Evolutionary conservation across 2,797 vertebrate genomes (phyloP).

Genomic region (Thunnus albacares): DNA sequence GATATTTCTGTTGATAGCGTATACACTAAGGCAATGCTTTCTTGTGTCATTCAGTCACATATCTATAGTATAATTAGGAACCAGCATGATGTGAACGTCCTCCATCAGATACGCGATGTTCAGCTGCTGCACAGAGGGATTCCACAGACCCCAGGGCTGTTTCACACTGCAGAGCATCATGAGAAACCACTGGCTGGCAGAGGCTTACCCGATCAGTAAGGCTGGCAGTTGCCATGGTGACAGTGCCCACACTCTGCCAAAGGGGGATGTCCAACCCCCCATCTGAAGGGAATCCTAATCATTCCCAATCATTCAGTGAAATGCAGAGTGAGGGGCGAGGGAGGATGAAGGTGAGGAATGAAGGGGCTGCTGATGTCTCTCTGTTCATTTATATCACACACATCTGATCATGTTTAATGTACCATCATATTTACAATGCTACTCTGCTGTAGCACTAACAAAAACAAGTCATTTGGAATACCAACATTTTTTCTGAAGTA

Average conservation of each 20-base stretch:
- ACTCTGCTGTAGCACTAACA: too few species aligned
- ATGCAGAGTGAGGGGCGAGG: neutral
- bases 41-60: neutral
- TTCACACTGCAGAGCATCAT: neutral
- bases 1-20: neutral
- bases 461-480: too few species aligned
- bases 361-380: neutral
- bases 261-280: conserved; percentile 19
- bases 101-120: neutral
- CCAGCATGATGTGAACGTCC: neutral
- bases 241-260: conserved; percentile 31
- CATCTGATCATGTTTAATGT: neutral
- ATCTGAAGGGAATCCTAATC: conserved; percentile 34
- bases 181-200: conserved; percentile 4
- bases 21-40: neutral
- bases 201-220: conserved; percentile 25
- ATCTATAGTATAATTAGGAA: neutral
- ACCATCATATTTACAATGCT: too few species aligned
- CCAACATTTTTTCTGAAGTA: too few species aligned
- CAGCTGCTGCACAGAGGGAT: conserved; percentile 3
- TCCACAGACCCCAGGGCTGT: neutral
- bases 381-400: neutral
- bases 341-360: neutral
- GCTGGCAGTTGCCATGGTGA: conserved; percentile 52
- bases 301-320: neutral